Base-by-base conservation (phyloP, 2,113 vertebrate species). In the Esox niger region DNA sequence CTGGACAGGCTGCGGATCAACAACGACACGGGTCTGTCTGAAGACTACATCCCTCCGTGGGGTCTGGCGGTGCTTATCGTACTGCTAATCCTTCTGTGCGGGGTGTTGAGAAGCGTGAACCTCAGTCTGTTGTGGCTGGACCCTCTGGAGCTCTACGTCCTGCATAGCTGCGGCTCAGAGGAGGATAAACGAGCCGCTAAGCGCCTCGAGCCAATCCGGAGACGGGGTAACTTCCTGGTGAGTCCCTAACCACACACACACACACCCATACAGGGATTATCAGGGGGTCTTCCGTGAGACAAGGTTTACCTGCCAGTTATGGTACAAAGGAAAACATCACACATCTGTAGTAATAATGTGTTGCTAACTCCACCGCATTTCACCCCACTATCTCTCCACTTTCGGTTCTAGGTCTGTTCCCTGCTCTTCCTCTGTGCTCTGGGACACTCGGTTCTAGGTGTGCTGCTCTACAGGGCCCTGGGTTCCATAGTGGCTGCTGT, bases 131-230 rank as follows among this genome's bases (percentile, higher is more conserved):
- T 95, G 66, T 89, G 89, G 86, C 85, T 93, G 52, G 93, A 95
- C 71, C 93, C 95, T 0, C 84, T 90, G 65, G 94, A 95, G 82
- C 91, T 97, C 1, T 93, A 94, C 71, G 91, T 95, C 52, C 80
- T 97, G 6, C 93, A 93, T 73, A 94, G 93, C 82, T 94, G 91
- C 64, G 95, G 95, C 0, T 92, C 94, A 0, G 94, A 95, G 80
- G 88, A 90, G 25, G 95, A 96, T 87, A 93, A 95, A 3, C 84
- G 83, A 23, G 82, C 87, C 1, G 93, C 94, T 26, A 92, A 92
- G 79, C 90, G 92, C 2, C 84, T 96, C 79, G 92, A 96, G 78
- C 92, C 93, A 0, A 63, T 94, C 27, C 66, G 95, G 71, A 93
- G 95, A 74, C 89, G 92, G 64, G 94, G 94, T 0, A 90, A 94